Evolutionary conservation across 2,113 vertebrate species (phyloP), one percentile per base, ranked within the genome.

Genomic region (Psophia crepitans): DNA sequence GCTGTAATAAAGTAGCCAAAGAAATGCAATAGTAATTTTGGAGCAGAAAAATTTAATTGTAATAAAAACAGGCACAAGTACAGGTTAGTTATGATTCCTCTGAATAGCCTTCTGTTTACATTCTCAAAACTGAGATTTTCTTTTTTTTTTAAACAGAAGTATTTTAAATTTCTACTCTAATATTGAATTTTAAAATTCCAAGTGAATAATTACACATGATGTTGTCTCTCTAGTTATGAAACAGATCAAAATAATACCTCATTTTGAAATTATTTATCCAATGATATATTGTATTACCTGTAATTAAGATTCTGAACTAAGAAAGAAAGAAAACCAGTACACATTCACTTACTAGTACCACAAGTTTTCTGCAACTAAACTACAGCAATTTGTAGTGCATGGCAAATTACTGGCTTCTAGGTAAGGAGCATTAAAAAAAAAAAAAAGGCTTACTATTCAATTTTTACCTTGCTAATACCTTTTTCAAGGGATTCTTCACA

Each of bases 401-500:
- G 4, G 79, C 21, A 87, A 70, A 39, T 56, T 43, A 90, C 32
- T 60, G 32, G 89, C 32, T 84, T 57, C 3, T 5, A 76, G 3
- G 4, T 37, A 51, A 70, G 14, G 3, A 75, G 5, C 8, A 53
- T 64, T 57, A 14, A 54, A 20, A 35, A 49, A 53, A 61, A 60
- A 39, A n/a, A 0, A n/a, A 74, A 66, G 1, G 12, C 12, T 95
- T 80, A 76, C 6, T 78, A 53, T 7, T 53, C 5, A 19, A 9
- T 64, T 43, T 65, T 97, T 98, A 99, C 98, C 98, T 98, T 81
- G 97, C 96, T 83, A 98, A 90, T 43, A 99, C 98, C 96, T 98
- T 98, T 93, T 99, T 98, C 81, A 99, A 97, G 13, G 99, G 99
- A 96, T 99, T 99, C 97, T 99, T 99, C 30, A 87, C 33, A 84